These are phyloP conservation scores for Falco columbarius DNA, from an alignment of 2,797 vertebrate genomes.

Conservation along the genomic window DNA sequence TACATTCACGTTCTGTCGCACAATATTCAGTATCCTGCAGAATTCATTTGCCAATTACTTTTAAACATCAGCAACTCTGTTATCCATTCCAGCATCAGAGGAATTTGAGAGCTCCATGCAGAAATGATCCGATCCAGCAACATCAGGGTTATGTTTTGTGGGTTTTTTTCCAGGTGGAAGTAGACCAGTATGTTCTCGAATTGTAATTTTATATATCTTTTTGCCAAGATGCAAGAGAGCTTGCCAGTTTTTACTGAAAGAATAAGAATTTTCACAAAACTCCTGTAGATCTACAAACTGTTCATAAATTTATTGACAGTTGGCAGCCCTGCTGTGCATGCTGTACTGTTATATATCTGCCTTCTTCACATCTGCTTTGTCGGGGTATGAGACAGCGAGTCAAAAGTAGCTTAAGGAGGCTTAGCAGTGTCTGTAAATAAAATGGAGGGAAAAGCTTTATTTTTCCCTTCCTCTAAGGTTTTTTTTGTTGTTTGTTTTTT, in stretches of 20 bases:
- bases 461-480: not conserved
- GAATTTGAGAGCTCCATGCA: not conserved
- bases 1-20: not conserved
- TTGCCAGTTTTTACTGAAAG: slow-evolving; percentile 69
- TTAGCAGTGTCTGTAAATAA: slow-evolving; percentile 58
- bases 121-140: not conserved
- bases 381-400: slow-evolving; percentile 20
- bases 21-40: not conserved
- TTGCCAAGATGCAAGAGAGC: slow-evolving; percentile 48
- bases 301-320: slow-evolving; percentile 64
- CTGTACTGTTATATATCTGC: slow-evolving; percentile 30
- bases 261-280: slow-evolving; percentile 60
- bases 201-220: not conserved
- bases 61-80: slow-evolving; percentile 7
- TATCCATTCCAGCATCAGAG: slow-evolving; percentile 1
- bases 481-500: not conserved
- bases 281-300: slow-evolving; percentile 71
- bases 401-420: slow-evolving; percentile 58
- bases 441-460: not conserved
- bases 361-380: slow-evolving; percentile 54
- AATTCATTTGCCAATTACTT: slow-evolving; percentile 34
- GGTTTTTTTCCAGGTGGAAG: slow-evolving; percentile 19
- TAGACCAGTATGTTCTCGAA: slow-evolving; percentile 23
- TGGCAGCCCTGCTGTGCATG: slow-evolving; percentile 59
- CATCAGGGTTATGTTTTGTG: not conserved